These are phyloP conservation scores for Cherax destructor DNA, from an alignment of 1,140 invertebrate species.

Conservation along the genomic window DNA sequence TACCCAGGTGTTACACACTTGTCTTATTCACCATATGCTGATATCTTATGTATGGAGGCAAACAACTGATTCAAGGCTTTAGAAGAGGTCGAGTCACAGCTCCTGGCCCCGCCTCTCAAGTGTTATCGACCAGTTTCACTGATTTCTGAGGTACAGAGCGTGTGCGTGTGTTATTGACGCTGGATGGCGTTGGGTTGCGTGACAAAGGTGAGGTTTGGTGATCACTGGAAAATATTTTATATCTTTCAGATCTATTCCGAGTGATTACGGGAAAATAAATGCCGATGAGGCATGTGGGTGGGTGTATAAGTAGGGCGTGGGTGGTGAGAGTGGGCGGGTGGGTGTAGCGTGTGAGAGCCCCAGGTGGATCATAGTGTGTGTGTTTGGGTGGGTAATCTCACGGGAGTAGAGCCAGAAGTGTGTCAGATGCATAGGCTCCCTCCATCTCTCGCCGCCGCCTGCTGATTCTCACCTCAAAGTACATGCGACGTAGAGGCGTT, in stretches of 20 bases:
- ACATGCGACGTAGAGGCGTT: not conserved
- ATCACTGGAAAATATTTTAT: conserved; percentile 30
- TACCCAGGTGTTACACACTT: too few species aligned
- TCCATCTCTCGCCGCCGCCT: not conserved
- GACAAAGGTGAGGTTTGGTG: not conserved
- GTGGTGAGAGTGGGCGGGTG: too few species aligned
- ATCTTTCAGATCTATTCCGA: conserved; percentile 22
- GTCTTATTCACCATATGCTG: too few species aligned
- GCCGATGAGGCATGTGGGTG: not conserved
- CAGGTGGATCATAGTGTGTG: not conserved
- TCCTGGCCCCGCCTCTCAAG: too few species aligned
- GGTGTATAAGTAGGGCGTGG: too few species aligned
- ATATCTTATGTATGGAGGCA: too few species aligned
- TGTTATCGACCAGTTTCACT: too few species aligned
- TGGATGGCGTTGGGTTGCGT: not conserved
- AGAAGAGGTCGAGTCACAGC: too few species aligned
- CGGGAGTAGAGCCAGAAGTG: not conserved
- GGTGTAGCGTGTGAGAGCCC: too few species aligned
- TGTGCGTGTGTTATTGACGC: too few species aligned
- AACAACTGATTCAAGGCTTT: too few species aligned
- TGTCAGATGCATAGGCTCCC: not conserved
- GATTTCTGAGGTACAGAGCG: too few species aligned
- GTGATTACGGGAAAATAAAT: conserved; percentile 32
- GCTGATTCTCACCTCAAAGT: not conserved
- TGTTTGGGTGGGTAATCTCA: not conserved